phyloP scores from a whole-genome alignment of 2,888 invertebrate species.

The Lasiommata megera region DNA sequence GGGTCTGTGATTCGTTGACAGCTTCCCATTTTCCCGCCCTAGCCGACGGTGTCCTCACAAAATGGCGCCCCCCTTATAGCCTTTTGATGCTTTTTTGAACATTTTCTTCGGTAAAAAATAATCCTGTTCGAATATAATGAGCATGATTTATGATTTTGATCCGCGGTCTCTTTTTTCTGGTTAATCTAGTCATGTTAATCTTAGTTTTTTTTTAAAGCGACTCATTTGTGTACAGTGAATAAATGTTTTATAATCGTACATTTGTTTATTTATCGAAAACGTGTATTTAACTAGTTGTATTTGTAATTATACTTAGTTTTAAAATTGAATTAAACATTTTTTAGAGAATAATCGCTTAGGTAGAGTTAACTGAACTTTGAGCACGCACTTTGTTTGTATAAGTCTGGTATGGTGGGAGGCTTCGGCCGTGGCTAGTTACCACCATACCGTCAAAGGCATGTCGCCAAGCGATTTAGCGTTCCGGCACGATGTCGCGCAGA shows the following conservation, averaged over 20 bases:
- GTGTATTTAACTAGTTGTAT: conserved; percentile 23
- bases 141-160: conserved; percentile 80
- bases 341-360: too few species aligned
- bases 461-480: too few species aligned
- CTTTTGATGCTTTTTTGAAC: conserved; percentile 79
- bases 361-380: too few species aligned
- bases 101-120: conserved; percentile 79
- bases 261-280: conserved; percentile 31
- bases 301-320: conserved; percentile 11
- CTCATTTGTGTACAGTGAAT: conserved; percentile 39
- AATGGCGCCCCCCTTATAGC: conserved; percentile 77
- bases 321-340: not conserved
- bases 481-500: too few species aligned
- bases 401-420: too few species aligned
- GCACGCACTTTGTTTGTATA: too few species aligned
- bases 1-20: conserved; percentile 49
- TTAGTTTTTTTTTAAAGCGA: conserved; percentile 67
- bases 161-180: conserved; percentile 61
- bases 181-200: conserved; percentile 75
- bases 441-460: too few species aligned
- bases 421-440: too few species aligned
- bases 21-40: conserved; percentile 69
- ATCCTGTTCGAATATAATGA: conserved; percentile 80
- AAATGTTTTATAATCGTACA: conserved; percentile 31
- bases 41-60: conserved; percentile 68